Evolutionary conservation across 1,140 invertebrate genomes (phyloP).

Genomic region (Scylla paramamosain): DNA sequence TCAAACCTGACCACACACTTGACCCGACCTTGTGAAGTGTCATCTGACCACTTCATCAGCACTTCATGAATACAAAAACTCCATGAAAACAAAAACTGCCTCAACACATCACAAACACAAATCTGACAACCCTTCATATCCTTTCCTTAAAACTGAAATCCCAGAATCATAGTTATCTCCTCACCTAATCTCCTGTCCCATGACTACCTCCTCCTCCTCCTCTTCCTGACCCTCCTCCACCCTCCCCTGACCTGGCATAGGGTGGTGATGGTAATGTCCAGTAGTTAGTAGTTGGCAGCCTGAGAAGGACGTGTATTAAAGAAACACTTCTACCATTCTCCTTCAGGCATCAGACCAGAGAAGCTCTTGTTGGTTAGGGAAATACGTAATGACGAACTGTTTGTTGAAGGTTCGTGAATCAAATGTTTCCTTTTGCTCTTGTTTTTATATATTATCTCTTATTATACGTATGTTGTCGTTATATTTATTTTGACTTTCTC

Average conservation of each 20-base stretch:
- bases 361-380: slow-evolving; percentile 77
- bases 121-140: background rate
- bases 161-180: too few relatives aligned
- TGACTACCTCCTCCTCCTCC: background rate
- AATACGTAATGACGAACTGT: slow-evolving; percentile 76
- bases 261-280: background rate
- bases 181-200: background rate
- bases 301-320: slow-evolving; percentile 64
- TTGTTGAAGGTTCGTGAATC: slow-evolving; percentile 77
- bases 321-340: slow-evolving; percentile 72
- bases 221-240: background rate
- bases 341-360: slow-evolving; percentile 78
- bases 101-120: background rate
- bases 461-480: slow-evolving; percentile 46
- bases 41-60: background rate
- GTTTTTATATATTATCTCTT: slow-evolving; percentile 62
- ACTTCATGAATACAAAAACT: background rate
- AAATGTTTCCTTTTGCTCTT: slow-evolving; percentile 59
- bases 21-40: slow-evolving; percentile 10
- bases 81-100: background rate
- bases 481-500: background rate
- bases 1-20: background rate
- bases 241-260: slow-evolving; percentile 16
- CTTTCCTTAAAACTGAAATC: background rate
- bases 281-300: slow-evolving; percentile 67